Percentiles rank a stretch among this genome's conserved stretches.
phyloP scores from a whole-genome alignment of 2,797 vertebrate species.

The Picus viridis region DNA sequence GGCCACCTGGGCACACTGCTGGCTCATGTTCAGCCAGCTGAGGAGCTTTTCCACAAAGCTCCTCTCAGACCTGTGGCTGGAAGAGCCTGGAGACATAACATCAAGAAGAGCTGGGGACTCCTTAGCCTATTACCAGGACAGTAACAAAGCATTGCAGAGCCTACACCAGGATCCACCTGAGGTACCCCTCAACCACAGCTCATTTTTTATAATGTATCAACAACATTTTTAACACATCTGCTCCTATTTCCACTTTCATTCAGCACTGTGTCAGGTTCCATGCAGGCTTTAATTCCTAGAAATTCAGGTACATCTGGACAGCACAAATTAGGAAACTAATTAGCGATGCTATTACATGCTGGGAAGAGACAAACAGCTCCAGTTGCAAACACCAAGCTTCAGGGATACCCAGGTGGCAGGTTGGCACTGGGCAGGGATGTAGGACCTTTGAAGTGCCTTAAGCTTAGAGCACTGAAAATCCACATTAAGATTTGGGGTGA shows the following conservation, averaged over 20 bases:
- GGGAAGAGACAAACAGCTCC: background rate
- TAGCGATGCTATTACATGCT: background rate
- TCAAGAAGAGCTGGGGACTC: background rate
- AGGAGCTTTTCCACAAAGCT: background rate
- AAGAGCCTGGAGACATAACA: background rate
- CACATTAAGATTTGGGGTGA: background rate
- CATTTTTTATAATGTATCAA: background rate
- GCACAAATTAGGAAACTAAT: background rate
- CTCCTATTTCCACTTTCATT: background rate
- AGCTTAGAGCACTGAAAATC: background rate
- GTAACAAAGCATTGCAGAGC: background rate
- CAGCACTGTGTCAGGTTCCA: fast-evolving
- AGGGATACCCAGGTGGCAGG: background rate
- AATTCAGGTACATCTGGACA: constrained; percentile 18
- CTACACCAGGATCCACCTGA: background rate
- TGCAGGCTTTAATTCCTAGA: background rate
- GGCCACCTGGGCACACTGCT: too few species aligned
- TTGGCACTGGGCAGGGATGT: background rate
- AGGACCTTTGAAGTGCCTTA: background rate
- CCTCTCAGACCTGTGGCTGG: background rate
- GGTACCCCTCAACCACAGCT: background rate
- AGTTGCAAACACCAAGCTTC: background rate
- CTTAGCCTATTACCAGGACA: background rate
- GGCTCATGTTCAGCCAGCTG: too few species aligned
- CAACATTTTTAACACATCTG: background rate